These are phyloP conservation scores for Homarus americanus DNA, from an alignment of 1,140 invertebrate genomes.

Conservation along the genomic window DNA sequence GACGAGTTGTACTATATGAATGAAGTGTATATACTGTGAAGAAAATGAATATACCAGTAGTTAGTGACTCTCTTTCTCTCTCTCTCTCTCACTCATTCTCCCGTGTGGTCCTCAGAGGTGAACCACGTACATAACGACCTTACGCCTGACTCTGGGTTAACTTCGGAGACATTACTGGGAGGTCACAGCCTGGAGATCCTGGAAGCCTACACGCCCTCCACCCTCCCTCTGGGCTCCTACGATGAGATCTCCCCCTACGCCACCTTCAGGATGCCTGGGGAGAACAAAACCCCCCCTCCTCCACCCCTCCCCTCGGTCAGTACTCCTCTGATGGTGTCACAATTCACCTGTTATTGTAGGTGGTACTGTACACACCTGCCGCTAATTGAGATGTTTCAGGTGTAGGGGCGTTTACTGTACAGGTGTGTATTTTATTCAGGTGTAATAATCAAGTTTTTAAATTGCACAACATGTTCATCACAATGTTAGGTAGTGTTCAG, in stretches of 20 bases:
- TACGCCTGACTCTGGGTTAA: constrained; percentile 64
- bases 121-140: constrained; percentile 63
- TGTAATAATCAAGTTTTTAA: no score
- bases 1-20: background rate
- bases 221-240: constrained; percentile 54
- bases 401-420: no score
- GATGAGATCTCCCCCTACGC: constrained; percentile 69
- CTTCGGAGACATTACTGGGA: constrained; percentile 51
- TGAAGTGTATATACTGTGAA: background rate
- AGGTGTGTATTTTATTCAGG: no score
- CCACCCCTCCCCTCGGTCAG: constrained; percentile 65
- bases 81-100: background rate
- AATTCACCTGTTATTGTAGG: no score
- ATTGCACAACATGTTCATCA: no score
- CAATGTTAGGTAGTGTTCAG: no score
- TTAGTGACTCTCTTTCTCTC: background rate
- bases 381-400: no score
- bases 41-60: background rate
- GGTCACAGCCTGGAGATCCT: constrained; percentile 65
- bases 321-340: background rate
- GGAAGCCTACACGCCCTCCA: constrained; percentile 64
- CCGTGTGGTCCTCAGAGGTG: constrained; percentile 35
- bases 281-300: constrained; percentile 51
- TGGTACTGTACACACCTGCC: no score
- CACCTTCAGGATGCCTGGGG: constrained; percentile 67